A percentile compares a stretch with the other conserved stretches of the same genome.
These are phyloP conservation scores for Cinclus cinclus DNA, from an alignment of 2,113 vertebrate species.

Conservation along the genomic window DNA sequence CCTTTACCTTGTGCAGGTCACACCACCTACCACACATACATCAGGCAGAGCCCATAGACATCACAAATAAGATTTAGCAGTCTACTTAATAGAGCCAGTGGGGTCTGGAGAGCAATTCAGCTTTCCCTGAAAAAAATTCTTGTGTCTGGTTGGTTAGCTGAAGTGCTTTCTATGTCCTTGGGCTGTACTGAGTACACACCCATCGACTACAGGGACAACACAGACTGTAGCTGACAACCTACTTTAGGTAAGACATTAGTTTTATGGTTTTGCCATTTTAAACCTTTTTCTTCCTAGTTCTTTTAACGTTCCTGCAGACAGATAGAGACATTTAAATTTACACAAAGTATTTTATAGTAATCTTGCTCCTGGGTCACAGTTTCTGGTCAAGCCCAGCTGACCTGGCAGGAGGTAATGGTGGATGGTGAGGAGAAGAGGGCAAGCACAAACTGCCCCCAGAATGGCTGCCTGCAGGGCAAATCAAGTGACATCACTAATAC, in stretches of 20 bases:
- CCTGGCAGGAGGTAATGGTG: background rate
- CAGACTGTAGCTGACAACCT: background rate
- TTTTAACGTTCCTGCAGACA: background rate
- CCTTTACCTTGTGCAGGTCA: background rate
- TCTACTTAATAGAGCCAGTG: background rate
- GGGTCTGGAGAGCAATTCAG: background rate
- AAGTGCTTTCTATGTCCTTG: background rate
- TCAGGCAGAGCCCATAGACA: background rate
- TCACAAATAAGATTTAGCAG: background rate
- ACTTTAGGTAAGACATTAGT: background rate
- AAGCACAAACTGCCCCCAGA: background rate
- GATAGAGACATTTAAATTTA: background rate
- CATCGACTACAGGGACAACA: background rate
- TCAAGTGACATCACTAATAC: background rate
- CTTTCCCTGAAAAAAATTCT: background rate
- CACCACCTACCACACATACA: fast-evolving
- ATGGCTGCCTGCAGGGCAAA: background rate
- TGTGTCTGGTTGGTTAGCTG: background rate
- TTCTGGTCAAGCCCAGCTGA: background rate
- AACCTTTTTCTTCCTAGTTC: background rate
- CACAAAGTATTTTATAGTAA: background rate
- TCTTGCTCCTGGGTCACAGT: background rate
- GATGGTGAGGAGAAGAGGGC: background rate
- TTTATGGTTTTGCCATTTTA: background rate
- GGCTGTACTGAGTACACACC: background rate